Base-by-base conservation (phyloP, 2,888 invertebrate species). In the Xestobium rufovillosum region DNA sequence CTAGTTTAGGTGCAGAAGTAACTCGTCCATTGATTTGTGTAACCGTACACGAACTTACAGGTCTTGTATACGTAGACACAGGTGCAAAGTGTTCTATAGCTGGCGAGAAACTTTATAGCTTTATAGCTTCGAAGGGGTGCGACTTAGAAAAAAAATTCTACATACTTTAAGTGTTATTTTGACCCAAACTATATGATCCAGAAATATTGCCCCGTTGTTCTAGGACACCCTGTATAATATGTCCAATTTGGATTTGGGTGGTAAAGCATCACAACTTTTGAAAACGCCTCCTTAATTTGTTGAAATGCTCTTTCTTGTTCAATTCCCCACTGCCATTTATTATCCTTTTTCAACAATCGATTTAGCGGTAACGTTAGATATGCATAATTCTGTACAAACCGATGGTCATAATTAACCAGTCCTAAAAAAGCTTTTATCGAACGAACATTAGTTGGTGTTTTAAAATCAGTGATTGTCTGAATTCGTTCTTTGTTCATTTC, bases 371-470 rank as follows among this genome's bases (percentile, higher is more conserved):
- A 19, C 6, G 23, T 19, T 19, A 19, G n/a, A 8, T 19, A 6
- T 6, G 23, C 23, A 19, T 8, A 19, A 19, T 19, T 19, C 23
- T 19, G 6, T 19, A 19, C 23, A 19, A 19, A 19, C 23, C n/a
- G 6, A n/a, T 19, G 23, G n/a, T 19, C 23, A 19, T 19, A 19
- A n/a, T 19, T 19, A 19, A 19, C n/a, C n/a, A 19, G n/a, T 8
- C 23, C 23, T n/a, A 19, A 19, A n/a, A 19, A 19, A 19, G 23
- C 23, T 19, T n/a, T 19, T n/a, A 19, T 6, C n/a, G 23, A 19
- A 6, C n/a, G 6, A 19, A 19, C 23, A 19, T 19, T 19, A n/a
- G 6, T 19, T n/a, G 23, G 23, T 19, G 23, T 19, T n/a, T 19
- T 19, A 19, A 19, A 19, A 8, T 19, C n/a, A 19, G n/a, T 19